phyloP scores from a whole-genome alignment of 1,140 invertebrate species.

The Temnothorax nylanderi region DNA sequence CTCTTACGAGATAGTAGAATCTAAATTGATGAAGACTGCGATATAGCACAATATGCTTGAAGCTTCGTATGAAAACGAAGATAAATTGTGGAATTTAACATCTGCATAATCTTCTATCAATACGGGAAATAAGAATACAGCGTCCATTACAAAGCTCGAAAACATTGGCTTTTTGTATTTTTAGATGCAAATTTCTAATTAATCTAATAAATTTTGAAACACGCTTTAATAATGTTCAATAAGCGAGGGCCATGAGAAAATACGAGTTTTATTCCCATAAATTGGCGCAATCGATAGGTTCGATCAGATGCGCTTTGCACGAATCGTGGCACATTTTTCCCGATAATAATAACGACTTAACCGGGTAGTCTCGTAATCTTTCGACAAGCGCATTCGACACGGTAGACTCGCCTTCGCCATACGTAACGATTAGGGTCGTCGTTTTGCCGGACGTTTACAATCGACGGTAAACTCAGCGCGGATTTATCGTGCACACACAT shows the following conservation, averaged over 20 bases:
- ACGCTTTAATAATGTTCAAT: neutral
- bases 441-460: constrained; percentile 41
- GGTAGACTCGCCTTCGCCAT: neutral
- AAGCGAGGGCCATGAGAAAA: neutral
- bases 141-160: neutral
- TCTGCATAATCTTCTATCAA: constrained; percentile 20
- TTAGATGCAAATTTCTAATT: neutral
- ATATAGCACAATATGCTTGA: constrained; percentile 49
- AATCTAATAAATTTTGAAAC: neutral
- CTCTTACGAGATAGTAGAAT: constrained; percentile 58
- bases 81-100: constrained; percentile 52
- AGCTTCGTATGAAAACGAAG: constrained; percentile 38
- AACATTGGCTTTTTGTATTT: neutral
- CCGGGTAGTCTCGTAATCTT: constrained; percentile 5
- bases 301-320: neutral
- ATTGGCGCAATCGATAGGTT: constrained; percentile 10
- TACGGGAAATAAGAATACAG: neutral
- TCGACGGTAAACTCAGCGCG: constrained; percentile 22
- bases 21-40: constrained; percentile 58
- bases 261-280: neutral
- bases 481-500: constrained; percentile 21
- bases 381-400: constrained; percentile 1
- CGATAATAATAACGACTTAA: constrained; percentile 14
- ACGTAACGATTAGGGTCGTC: constrained; percentile 39
- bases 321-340: neutral